Conservation (phyloP, 2,113 vertebrate genomes). For the Aleadryas rufinucha region DNA sequence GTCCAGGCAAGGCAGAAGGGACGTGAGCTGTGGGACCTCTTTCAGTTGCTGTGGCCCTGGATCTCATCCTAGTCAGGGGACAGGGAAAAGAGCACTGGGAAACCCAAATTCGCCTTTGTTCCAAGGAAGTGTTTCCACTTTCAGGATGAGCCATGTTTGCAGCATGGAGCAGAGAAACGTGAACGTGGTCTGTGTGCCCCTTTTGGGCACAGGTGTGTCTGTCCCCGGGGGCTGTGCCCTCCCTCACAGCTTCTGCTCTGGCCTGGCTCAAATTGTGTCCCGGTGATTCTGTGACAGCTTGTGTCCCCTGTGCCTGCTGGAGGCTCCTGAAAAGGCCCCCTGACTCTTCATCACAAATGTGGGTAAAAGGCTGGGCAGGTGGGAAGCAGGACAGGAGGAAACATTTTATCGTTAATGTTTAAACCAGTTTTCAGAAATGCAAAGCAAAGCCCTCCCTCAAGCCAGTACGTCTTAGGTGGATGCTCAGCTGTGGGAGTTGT, state of each 20-base stretch:
- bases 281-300: fast-evolving
- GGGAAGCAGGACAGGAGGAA: neutral
- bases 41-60: neutral
- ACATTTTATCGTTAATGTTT: neutral
- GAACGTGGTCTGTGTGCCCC: neutral
- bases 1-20: neutral
- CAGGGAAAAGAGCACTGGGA: neutral
- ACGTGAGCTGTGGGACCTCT: neutral
- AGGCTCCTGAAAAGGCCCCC: neutral
- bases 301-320: neutral
- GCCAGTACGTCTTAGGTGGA: neutral
- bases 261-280: neutral
- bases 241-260: neutral
- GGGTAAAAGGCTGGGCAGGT: neutral
- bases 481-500: neutral
- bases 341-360: neutral
- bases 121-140: neutral
- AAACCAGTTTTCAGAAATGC: neutral
- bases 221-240: neutral
- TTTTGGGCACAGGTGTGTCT: neutral
- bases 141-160: neutral
- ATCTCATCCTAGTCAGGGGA: neutral
- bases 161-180: neutral
- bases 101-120: neutral
- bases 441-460: neutral